phyloP scores from a whole-genome alignment of 92 coral and sea anemone genomes.

The Palythoa grandis region DNA sequence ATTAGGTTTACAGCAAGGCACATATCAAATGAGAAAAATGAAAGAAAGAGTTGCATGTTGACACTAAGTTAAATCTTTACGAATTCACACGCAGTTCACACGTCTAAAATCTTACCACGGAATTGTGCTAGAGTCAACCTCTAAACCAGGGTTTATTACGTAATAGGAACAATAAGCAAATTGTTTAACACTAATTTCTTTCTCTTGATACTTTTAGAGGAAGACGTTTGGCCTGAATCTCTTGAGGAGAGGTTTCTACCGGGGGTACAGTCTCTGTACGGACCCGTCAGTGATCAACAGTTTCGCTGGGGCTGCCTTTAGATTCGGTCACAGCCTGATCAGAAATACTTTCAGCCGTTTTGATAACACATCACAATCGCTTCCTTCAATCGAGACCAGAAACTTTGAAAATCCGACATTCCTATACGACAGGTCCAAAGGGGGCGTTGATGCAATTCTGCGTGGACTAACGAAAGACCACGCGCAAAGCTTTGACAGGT shows the following conservation, averaged over 20 bases:
- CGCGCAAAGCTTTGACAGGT: slow-evolving; percentile 5
- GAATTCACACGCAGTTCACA: too few species aligned
- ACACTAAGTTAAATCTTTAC: too few species aligned
- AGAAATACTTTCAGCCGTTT: slow-evolving; percentile 12
- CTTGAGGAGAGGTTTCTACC: not conserved
- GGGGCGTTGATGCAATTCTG: slow-evolving; percentile 6
- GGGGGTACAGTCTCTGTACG: not conserved
- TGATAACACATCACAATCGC: not conserved
- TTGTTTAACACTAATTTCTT: not conserved
- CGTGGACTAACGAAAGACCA: not conserved
- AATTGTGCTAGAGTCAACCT: too few species aligned
- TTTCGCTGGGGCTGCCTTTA: slow-evolving; percentile 11
- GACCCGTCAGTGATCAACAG: slow-evolving; percentile 9
- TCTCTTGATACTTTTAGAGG: not conserved
- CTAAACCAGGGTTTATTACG: too few species aligned
- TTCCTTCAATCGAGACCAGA: not conserved
- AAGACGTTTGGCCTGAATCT: slow-evolving; percentile 1
- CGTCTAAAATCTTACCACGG: too few species aligned
- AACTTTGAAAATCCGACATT: not conserved
- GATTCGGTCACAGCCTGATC: slow-evolving; percentile 8
- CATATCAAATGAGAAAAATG: too few species aligned
- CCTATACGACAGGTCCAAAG: not conserved
- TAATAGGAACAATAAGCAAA: not conserved
- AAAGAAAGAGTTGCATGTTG: too few species aligned
- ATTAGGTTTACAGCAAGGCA: too few species aligned